Evolutionary conservation across 1,140 invertebrate species (phyloP), one percentile per base, ranked within the genome.

Genomic region (Doryteuthis pealeii): DNA sequence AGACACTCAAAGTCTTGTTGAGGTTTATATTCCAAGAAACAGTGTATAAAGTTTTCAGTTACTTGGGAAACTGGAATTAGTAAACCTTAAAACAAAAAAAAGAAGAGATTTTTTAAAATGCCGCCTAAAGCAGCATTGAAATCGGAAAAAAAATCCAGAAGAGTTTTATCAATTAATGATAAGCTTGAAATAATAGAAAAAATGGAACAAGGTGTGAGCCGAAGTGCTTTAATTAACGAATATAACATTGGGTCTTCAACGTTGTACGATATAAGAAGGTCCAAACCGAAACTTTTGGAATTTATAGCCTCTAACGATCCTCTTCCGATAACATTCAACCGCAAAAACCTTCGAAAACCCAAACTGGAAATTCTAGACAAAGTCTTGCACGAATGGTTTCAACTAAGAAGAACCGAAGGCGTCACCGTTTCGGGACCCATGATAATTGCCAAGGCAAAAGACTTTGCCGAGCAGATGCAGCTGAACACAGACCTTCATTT

Each of bases 131-230:
- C n/a, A n/a, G n/a, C n/a, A n/a, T n/a, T n/a, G n/a, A n/a, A n/a
- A n/a, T n/a, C n/a, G n/a, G n/a, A n/a, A n/a, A n/a, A n/a, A n/a
- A n/a, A n/a, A n/a, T n/a, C n/a, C n/a, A n/a, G n/a, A n/a, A n/a
- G n/a, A n/a, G n/a, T n/a, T n/a, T n/a, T n/a, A n/a, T n/a, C n/a
- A n/a, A n/a, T n/a, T n/a, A n/a, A n/a, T n/a, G n/a, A n/a, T n/a
- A n/a, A n/a, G n/a, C n/a, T n/a, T n/a, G 65, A 66, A 26, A 66
- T 66, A 14, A 31, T 66, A 14, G 28, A 66, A 26, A 66, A 66
- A 66, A 26, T 66, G 30, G 65, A 66, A 66, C 22, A 26, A 31
- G 65, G 65, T 26, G 26, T 66, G 28, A 66, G 26, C 0, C 15
- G 65, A 26, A 66, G 30, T 26, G 65, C 12, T 18, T 66, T 66